Evolutionary conservation across 1,140 invertebrate genomes (phyloP), one percentile per base, ranked within the genome.

Genomic region (Bicyclus anynana): DNA sequence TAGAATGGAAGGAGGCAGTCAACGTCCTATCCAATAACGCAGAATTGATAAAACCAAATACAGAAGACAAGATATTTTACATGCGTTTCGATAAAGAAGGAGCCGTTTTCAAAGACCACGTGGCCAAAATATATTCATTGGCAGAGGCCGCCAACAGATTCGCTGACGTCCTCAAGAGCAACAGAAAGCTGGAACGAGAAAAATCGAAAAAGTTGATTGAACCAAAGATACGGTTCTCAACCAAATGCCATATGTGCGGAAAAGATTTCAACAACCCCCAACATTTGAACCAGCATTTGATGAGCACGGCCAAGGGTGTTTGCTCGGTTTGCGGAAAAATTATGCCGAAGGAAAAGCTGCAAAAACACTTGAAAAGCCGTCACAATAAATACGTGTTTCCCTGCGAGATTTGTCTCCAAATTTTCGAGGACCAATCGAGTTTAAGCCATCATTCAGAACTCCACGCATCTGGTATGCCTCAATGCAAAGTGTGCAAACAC

Each of bases 251-350:
- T 0, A 67, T 77, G 42, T 89, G 87, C 26, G 73, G 74, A 0
- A 89, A 84, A 53, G 54, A 50, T 3, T 89, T 86, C 35, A 44
- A 47, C 1, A 59, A 63, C 4, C 47, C 74, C 0, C 51, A 76
- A 9, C 67, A 75, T 26, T 61, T 87, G 49, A 87, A 87, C 21
- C 53, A 66, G 5, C 87, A 89, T 69, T 53, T 87, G 20, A 74
- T 67, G 21, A 78, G 57, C 38, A 71, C 75, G 0, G 44, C 60
- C 35, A 76, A 72, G 13, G 44, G 77, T 7, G 74, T 65, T 0
- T 86, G 83, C 44, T 56, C 44, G 0, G 6, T 62, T 0, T 86
- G 83, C 21, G 69, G 69, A 0, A 16, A 48, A 10, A 46, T 83
- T 1, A 2, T 80, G 0, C 18, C 47, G 0, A 77, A 71, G 47